phyloP scores from a whole-genome alignment of 2,888 invertebrate species.

The Choreutis nemorana region DNA sequence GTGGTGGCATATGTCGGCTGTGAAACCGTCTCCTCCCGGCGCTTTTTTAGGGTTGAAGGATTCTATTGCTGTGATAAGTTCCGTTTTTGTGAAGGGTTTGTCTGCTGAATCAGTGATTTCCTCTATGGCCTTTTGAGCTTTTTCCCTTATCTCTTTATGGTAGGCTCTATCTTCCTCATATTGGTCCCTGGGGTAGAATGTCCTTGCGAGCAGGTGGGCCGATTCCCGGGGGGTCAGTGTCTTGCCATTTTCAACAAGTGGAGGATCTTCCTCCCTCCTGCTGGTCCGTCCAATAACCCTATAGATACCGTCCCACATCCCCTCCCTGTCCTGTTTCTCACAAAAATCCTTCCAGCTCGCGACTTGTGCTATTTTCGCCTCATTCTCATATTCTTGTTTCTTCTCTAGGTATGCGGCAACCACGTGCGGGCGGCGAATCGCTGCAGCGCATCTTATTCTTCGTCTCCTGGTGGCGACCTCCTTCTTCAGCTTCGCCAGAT shows the following conservation, averaged over 20 bases:
- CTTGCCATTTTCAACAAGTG: neutral
- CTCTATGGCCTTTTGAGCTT: neutral
- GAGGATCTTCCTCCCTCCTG: slow-evolving; percentile 4
- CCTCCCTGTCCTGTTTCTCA: slow-evolving; percentile 5
- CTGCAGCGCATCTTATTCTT: neutral
- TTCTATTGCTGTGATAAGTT: neutral
- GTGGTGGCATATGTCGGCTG: slow-evolving; percentile 5
- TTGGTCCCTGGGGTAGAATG: slow-evolving; percentile 5
- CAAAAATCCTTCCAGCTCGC: slow-evolving; percentile 9
- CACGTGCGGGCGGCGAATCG: neutral
- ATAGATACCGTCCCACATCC: slow-evolving; percentile 5
- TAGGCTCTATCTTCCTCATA: neutral
- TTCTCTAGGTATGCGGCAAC: neutral
- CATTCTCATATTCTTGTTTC: neutral
- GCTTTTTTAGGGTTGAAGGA: slow-evolving; percentile 8
- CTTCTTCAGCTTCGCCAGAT: neutral
- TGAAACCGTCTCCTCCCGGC: slow-evolving; percentile 7
- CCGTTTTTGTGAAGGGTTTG: slow-evolving; percentile 3
- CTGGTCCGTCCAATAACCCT: slow-evolving; percentile 3
- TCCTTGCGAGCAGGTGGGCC: slow-evolving; percentile 1
- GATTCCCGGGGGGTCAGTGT: neutral
- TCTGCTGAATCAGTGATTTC: neutral
- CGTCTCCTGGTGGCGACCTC: neutral
- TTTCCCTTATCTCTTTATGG: neutral
- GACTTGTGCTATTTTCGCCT: slow-evolving; percentile 1